A percentile compares a stretch with the other conserved stretches of the same genome.
Conservation (phyloP, 2,888 invertebrate genomes). For the Agonopterix subpropinquella region DNA sequence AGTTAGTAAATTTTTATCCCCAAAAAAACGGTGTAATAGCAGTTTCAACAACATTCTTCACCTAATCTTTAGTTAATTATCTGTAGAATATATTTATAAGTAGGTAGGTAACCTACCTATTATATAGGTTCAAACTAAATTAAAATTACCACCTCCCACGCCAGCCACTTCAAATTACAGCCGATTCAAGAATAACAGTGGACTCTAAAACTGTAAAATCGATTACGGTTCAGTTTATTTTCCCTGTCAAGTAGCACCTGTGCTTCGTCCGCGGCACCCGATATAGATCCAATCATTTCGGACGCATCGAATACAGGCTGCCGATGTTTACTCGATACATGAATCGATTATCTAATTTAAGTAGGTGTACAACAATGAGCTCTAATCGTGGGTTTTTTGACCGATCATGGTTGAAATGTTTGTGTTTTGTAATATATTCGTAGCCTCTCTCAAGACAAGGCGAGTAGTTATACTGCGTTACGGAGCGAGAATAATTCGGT, state of each 20-base stretch:
- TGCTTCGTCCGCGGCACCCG: slow-evolving; percentile 49
- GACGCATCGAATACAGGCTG: slow-evolving; percentile 1
- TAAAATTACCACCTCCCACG: background rate
- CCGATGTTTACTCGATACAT: slow-evolving; percentile 38
- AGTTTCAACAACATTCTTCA: no score
- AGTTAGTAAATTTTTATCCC: no score
- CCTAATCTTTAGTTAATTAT: no score
- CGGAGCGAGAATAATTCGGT: no score
- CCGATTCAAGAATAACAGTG: slow-evolving; percentile 42
- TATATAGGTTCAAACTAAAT: background rate
- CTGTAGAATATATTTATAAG: no score
- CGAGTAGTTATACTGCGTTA: no score
- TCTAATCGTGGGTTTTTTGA: no score
- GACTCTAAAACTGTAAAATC: slow-evolving; percentile 58
- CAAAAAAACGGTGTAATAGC: no score
- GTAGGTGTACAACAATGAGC: background rate
- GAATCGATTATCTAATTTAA: slow-evolving; percentile 9
- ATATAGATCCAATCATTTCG: slow-evolving; percentile 62
- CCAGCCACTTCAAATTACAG: slow-evolving; percentile 2
- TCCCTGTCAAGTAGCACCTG: slow-evolving; percentile 66
- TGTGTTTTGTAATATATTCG: no score
- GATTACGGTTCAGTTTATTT: slow-evolving; percentile 68
- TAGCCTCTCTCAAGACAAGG: no score
- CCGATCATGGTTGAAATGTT: no score
- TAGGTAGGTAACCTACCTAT: no score